Evolutionary conservation across 2,113 vertebrate genomes (phyloP).

Genomic region (Mola mola): DNA sequence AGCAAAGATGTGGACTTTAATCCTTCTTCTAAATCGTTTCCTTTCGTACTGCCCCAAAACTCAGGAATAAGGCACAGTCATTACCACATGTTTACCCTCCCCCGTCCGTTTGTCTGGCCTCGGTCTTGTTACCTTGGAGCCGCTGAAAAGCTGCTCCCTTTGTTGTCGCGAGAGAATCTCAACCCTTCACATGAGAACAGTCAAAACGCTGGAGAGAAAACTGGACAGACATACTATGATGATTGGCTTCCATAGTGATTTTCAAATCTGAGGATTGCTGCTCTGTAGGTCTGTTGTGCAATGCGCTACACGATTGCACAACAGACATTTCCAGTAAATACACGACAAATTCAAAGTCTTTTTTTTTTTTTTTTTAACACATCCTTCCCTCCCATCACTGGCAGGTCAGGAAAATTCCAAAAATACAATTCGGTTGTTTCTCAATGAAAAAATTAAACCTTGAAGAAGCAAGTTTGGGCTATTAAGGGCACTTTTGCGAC

Average conservation of each 20-base stretch:
- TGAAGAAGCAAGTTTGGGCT: conserved; percentile 8
- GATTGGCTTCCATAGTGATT: conserved; percentile 18
- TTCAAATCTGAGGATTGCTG: conserved; percentile 16
- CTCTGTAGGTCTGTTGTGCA: too few relatives aligned
- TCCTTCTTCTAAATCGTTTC: conserved; percentile 22
- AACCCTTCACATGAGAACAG: conserved; percentile 33
- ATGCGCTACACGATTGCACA: conserved; percentile 48
- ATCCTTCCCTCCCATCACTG: background rate
- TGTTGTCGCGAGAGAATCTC: conserved; percentile 37
- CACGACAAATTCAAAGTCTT: conserved; percentile 21
- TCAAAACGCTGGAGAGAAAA: conserved; percentile 16
- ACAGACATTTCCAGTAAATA: conserved; percentile 24
- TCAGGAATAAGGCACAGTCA: conserved; percentile 82
- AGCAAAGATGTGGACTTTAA: conserved; percentile 77
- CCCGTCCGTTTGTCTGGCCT: conserved; percentile 58
- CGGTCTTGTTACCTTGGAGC: conserved; percentile 40
- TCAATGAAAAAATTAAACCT: conserved; percentile 20
- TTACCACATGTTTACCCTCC: conserved; percentile 77
- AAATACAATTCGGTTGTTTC: conserved; percentile 1
- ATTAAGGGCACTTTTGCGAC: conserved; percentile 14
- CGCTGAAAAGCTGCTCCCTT: conserved; percentile 25
- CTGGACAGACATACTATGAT: conserved; percentile 4
- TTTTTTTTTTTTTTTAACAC: background rate
- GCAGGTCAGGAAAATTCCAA: conserved; percentile 8
- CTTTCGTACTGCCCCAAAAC: conserved; percentile 69